phyloP scores from a whole-genome alignment of 2,888 invertebrate species.

The Lottia gigantea region DNA sequence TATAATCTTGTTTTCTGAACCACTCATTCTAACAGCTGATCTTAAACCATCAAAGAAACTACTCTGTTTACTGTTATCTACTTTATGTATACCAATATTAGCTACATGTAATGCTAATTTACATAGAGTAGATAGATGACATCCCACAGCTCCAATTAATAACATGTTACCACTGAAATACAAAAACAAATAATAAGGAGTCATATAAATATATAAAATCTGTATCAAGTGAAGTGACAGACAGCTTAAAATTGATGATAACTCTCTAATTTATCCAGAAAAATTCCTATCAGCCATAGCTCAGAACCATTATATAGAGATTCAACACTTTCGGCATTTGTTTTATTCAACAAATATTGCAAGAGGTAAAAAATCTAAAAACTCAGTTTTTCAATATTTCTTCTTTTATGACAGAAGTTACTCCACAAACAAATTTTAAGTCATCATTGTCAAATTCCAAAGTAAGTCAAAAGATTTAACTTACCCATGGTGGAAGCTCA shows the following conservation, averaged over 20 bases:
- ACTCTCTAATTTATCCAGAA: no score
- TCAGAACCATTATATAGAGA: no score
- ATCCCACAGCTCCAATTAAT: slow-evolving; percentile 66
- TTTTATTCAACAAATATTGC: no score
- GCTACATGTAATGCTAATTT: slow-evolving; percentile 66
- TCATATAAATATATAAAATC: slow-evolving; percentile 13
- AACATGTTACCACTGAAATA: slow-evolving; percentile 64
- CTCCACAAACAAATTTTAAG: no score
- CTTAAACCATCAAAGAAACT: slow-evolving; percentile 68
- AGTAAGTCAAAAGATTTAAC: slow-evolving; percentile 15
- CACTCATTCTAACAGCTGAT: slow-evolving; percentile 66
- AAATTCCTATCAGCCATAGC: no score
- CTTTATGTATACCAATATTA: slow-evolving; percentile 62
- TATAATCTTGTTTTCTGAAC: slow-evolving; percentile 66
- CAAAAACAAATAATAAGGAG: slow-evolving; percentile 11
- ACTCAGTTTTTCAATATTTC: no score
- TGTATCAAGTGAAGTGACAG: no score
- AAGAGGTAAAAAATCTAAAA: no score
- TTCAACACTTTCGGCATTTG: no score
- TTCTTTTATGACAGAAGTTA: no score
- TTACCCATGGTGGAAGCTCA: slow-evolving; percentile 66
- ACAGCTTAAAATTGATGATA: no score
- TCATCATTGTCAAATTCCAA: not conserved
- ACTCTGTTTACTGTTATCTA: slow-evolving; percentile 65
- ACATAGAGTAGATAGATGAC: slow-evolving; percentile 65